These are phyloP conservation scores for Linepithema humile DNA, from an alignment of 1,140 invertebrate species.

Conservation along the genomic window DNA sequence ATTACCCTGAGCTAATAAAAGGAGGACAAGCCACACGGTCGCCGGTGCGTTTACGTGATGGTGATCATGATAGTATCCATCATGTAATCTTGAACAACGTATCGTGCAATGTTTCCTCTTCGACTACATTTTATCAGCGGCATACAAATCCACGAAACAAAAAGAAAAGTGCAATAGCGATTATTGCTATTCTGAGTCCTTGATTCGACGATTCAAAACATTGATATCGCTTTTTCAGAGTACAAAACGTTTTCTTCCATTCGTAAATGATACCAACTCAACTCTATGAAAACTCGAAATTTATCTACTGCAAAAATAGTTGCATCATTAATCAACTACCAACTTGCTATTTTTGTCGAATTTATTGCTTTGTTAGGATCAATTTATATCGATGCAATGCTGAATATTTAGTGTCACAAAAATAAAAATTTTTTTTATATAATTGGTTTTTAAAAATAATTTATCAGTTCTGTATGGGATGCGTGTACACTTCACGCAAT, in stretches of 20 bases:
- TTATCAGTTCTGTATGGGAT: no score
- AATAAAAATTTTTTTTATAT: not conserved
- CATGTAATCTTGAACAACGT: conserved; percentile 18
- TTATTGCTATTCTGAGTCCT: not conserved
- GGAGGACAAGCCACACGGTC: not conserved
- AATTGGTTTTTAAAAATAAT: not conserved
- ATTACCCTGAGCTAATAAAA: conserved; percentile 56
- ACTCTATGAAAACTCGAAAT: no score
- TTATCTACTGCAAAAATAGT: no score
- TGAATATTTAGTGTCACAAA: not conserved
- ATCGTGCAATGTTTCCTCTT: not conserved
- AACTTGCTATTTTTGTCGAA: no score
- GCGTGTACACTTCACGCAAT: not conserved
- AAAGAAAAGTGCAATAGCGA: not conserved
- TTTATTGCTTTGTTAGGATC: not conserved
- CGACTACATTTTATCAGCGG: not conserved
- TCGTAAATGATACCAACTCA: no score
- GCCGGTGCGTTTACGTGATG: conserved; percentile 39
- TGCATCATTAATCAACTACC: no score
- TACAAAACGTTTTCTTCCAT: no score
- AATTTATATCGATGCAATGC: not conserved
- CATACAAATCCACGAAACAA: not conserved
- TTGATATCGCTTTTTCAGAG: no score
- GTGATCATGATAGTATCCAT: not conserved
- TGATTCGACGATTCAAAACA: no score